phyloP scores from a whole-genome alignment of 2,888 invertebrate species.

The Leptinotarsa haldemani region DNA sequence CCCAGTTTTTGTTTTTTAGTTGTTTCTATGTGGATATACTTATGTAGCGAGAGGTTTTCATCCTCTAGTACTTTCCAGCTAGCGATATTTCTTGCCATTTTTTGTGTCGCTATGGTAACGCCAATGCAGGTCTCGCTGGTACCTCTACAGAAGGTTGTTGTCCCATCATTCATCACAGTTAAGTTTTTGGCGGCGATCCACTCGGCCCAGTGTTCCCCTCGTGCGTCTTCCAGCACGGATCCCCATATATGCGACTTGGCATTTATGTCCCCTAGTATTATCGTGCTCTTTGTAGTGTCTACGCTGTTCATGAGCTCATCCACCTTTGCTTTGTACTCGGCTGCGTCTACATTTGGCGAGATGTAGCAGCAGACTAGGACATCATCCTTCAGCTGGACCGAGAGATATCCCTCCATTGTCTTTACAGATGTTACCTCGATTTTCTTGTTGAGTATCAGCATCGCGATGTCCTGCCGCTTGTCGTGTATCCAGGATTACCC shows the following conservation, averaged over 20 bases:
- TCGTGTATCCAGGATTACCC: not conserved
- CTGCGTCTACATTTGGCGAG: constrained; percentile 13
- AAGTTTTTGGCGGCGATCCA: constrained; percentile 14
- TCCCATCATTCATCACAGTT: constrained; percentile 7
- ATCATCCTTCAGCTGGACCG: constrained; percentile 1
- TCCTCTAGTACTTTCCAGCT: constrained; percentile 11
- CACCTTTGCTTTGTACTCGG: not conserved
- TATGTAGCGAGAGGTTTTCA: not conserved
- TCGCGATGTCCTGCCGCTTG: not conserved
- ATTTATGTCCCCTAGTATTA: constrained; percentile 7
- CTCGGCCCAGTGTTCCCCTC: constrained; percentile 19
- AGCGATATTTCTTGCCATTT: not conserved
- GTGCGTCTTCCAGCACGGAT: not conserved
- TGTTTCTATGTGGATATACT: no score
- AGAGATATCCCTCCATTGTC: not conserved
- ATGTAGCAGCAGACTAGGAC: constrained; percentile 15
- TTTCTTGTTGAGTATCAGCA: constrained; percentile 7
- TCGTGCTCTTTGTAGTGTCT: not conserved
- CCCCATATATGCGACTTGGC: constrained; percentile 18
- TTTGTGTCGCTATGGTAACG: constrained; percentile 9
- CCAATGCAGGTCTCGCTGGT: constrained; percentile 20
- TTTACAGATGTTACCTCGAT: not conserved
- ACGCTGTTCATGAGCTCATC: constrained; percentile 10
- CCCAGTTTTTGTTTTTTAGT: no score
- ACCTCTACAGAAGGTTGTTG: constrained; percentile 18